A percentile compares a stretch with the other conserved stretches of the same genome.
These are phyloP conservation scores for Calliopsis andreniformis DNA, from an alignment of 1,140 invertebrate species.

Conservation along the genomic window DNA sequence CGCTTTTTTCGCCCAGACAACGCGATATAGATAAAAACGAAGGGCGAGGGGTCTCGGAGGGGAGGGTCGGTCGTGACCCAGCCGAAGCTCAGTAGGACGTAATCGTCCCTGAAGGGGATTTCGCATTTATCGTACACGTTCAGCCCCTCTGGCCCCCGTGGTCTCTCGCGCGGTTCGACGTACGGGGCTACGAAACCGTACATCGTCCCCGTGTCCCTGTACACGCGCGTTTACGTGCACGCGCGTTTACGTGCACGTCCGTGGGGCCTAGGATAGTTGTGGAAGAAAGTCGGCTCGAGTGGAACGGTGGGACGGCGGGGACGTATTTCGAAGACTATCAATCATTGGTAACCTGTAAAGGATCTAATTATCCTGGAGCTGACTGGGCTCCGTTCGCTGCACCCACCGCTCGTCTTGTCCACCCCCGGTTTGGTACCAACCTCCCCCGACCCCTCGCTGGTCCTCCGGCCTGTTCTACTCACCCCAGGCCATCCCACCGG, in stretches of 20 bases:
- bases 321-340: conserved; percentile 71
- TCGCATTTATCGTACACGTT: conserved; percentile 66
- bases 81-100: conserved; percentile 67
- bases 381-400: conserved; percentile 68
- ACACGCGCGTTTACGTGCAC: conserved; percentile 13
- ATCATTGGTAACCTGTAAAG: conserved; percentile 72
- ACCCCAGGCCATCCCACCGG: conserved; percentile 47
- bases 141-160: conserved; percentile 10
- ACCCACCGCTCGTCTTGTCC: conserved; percentile 67
- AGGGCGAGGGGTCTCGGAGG: conserved; percentile 5
- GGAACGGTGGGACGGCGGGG: conserved; percentile 44
- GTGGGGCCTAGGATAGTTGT: conserved; percentile 26
- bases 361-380: conserved; percentile 72
- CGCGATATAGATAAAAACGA: conserved; percentile 30
- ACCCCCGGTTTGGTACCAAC: conserved; percentile 57
- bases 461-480: conserved; percentile 43
- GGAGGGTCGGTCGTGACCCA: conserved; percentile 51
- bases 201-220: neutral
- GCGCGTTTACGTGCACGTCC: conserved; percentile 10
- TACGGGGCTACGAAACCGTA: conserved; percentile 48
- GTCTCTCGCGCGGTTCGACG: conserved; percentile 45
- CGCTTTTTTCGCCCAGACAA: conserved; percentile 50
- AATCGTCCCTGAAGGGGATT: conserved; percentile 69
- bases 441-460: conserved; percentile 13
- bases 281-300: conserved; percentile 44